Percentiles rank a stretch among this genome's conserved stretches.
Evolutionary conservation across 2,113 vertebrate species (phyloP).

Genomic region (Corythornis vintsioides): DNA sequence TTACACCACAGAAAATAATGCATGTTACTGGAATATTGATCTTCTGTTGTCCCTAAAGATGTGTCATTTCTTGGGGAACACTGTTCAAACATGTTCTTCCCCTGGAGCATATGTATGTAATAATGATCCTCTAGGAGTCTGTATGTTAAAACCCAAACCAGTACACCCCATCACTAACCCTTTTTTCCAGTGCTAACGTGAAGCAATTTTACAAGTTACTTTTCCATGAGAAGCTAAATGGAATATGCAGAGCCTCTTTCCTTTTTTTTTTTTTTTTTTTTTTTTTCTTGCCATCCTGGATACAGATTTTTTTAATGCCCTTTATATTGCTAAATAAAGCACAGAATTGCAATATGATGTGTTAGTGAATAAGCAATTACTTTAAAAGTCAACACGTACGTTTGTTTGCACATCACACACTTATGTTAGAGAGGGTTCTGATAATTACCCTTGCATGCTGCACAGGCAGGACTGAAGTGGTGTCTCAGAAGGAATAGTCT

Average conservation of each 20-base stretch:
- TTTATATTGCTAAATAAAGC: neutral
- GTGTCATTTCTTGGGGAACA: neutral
- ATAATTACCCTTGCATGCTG: neutral
- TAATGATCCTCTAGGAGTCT: neutral
- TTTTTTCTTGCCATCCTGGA: neutral
- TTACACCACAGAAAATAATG: neutral
- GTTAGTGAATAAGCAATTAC: neutral
- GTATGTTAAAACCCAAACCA: neutral
- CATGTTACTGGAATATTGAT: neutral
- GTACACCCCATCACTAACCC: neutral
- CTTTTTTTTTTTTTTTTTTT: neutral
- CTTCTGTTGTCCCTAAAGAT: neutral
- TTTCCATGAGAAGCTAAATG: neutral
- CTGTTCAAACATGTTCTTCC: neutral
- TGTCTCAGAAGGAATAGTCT: neutral
- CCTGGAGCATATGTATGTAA: neutral
- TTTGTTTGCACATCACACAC: slow-evolving; percentile 40
- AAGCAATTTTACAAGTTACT: neutral
- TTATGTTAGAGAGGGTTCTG: slow-evolving; percentile 7
- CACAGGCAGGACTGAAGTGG: neutral
- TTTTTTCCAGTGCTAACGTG: neutral
- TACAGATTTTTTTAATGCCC: neutral
- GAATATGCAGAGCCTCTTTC: neutral
- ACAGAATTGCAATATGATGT: neutral
- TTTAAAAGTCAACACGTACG: neutral